Percentiles rank a stretch among this genome's conserved stretches.
Conservation (phyloP, 1,140 invertebrate species). For the Orius laevigatus region DNA sequence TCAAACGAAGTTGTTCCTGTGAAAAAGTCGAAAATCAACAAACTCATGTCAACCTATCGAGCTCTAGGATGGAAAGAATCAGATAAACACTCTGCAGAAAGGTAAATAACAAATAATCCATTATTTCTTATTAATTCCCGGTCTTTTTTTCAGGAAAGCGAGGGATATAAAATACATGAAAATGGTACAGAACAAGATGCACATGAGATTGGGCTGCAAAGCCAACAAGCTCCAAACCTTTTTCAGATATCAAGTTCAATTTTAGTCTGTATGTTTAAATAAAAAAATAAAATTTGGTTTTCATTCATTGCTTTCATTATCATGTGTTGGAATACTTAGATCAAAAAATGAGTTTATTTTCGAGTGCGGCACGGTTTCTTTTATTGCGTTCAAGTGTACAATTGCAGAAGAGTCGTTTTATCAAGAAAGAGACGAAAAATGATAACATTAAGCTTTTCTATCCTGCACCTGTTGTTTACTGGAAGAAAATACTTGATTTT, state of each 20-base stretch:
- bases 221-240: slow-evolving; percentile 75
- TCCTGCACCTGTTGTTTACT: too few species aligned
- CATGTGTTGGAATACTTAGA: too few species aligned
- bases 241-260: slow-evolving; percentile 62
- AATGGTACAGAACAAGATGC: slow-evolving; percentile 56
- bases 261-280: slow-evolving; percentile 30
- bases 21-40: slow-evolving; percentile 45
- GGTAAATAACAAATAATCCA: slow-evolving; percentile 27
- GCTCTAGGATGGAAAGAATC: slow-evolving; percentile 71
- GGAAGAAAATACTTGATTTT: too few species aligned
- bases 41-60: slow-evolving; percentile 61
- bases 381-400: too few species aligned
- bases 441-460: too few species aligned
- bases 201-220: slow-evolving; percentile 58
- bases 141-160: slow-evolving; percentile 48
- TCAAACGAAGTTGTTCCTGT: slow-evolving; percentile 36
- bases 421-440: too few species aligned
- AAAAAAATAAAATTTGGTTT: too few species aligned
- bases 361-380: too few species aligned
- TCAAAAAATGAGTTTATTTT: too few species aligned
- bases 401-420: too few species aligned
- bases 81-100: slow-evolving; percentile 38
- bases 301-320: too few species aligned
- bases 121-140: not conserved
- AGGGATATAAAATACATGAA: slow-evolving; percentile 75